Conservation (phyloP, 2,888 invertebrate genomes). For the Mythimna pallens region DNA sequence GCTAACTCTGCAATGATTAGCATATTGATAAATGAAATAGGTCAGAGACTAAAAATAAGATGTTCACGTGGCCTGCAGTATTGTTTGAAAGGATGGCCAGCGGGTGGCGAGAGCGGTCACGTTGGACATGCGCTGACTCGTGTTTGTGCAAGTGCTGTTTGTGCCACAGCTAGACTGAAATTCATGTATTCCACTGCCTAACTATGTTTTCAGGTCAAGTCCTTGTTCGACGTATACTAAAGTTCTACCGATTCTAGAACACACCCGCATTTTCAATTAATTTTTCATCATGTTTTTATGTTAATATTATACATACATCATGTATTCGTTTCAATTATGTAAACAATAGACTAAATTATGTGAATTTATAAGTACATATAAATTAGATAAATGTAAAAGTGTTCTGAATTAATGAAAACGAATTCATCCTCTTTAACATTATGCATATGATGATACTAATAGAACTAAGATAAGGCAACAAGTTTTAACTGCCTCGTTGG, state of each 20-base stretch:
- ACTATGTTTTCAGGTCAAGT: slow-evolving; percentile 75
- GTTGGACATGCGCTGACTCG: slow-evolving; percentile 71
- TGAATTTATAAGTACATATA: slow-evolving; percentile 8
- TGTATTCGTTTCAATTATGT: slow-evolving; percentile 18
- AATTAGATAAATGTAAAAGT: slow-evolving; percentile 27
- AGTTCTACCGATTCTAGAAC: slow-evolving; percentile 26
- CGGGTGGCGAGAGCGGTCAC: slow-evolving; percentile 64
- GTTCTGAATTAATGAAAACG: background rate
- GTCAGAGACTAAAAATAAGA: slow-evolving; percentile 43
- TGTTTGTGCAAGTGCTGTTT: slow-evolving; percentile 71
- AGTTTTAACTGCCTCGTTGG: too few relatives aligned
- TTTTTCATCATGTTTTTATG: slow-evolving; percentile 23
- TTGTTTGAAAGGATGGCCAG: slow-evolving; percentile 30
- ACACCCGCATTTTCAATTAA: slow-evolving; percentile 34
- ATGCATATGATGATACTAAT: background rate
- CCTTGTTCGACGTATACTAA: slow-evolving; percentile 51
- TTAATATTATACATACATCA: slow-evolving; percentile 5
- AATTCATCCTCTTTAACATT: background rate
- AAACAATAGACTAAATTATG: slow-evolving; percentile 9
- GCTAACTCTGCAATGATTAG: slow-evolving; percentile 36
- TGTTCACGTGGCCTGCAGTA: slow-evolving; percentile 55
- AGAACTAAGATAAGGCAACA: background rate
- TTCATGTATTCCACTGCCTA: slow-evolving; percentile 77
- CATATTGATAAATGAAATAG: slow-evolving; percentile 53
- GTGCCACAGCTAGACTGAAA: slow-evolving; percentile 74